Base-by-base conservation (phyloP, 2,113 vertebrate species). In the Ceratotherium simum region DNA sequence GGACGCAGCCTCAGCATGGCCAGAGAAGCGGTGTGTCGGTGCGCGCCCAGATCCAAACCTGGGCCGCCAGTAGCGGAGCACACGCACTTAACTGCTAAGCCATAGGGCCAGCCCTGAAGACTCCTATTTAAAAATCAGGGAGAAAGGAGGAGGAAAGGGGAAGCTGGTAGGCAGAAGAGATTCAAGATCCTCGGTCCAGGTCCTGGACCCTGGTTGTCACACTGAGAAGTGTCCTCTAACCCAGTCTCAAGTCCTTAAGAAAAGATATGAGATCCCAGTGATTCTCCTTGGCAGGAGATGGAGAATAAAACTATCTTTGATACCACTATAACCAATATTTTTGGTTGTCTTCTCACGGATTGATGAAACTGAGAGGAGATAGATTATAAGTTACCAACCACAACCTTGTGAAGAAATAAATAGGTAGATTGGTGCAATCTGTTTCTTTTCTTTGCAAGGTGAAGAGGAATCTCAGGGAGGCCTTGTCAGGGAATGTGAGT, bases 371-470 rank as follows among this genome's bases (percentile, higher is more conserved):
- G n/a, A 78, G 82, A 78, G 23, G 54, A 60, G 11, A 62, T 69
- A 70, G 8, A n/a, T 46, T n/a, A 54, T 17, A 72, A 78, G n/a
- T 20, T 31, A n/a, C 14, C 42, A 79, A 65, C 18, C 23, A 42
- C n/a, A 72, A 65, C 27, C 42, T 39, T 70, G 17, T 58, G 7
- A 72, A 56, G n/a, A 95, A 56, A 80, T 27, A 65, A 46, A 65
- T 6, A 76, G 8, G 8, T 6, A 56, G 21, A 31, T 54, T 12
- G 18, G 16, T 87, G 17, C 10, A n/a, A 23, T 62, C 16, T 25
- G 42, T 65, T 96, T 96, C 27, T 20, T 97, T 86, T 75, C 25
- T 81, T 27, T 80, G 18, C 12, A 87, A 79, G 25, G 70, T 33
- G 51, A 76, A 69, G 56, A 75, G 31, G n/a, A 76, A 67, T 73